phyloP scores from a whole-genome alignment of 2,113 vertebrate genomes.

The Rissa tridactyla region DNA sequence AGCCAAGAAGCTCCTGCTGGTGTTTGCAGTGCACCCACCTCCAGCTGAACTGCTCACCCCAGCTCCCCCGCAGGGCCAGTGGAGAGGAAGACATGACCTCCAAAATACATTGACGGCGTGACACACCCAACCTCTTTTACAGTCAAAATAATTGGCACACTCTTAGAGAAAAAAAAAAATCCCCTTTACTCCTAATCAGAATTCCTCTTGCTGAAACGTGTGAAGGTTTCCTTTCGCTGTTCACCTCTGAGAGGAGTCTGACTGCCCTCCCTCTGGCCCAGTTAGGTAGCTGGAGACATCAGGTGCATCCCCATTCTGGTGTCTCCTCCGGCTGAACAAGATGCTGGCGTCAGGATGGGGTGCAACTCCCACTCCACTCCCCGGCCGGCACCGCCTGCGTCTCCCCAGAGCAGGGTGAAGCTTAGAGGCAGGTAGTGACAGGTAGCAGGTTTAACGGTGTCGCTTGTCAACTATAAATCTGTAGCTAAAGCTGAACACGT shows the following conservation, averaged over 20 bases:
- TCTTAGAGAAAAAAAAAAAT: background rate
- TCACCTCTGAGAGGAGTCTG: background rate
- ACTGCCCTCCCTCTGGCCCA: background rate
- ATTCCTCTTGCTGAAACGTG: background rate
- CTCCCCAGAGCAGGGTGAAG: background rate
- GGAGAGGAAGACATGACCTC: background rate
- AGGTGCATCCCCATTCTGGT: background rate
- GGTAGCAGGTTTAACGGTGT: background rate
- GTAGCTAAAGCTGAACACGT: background rate
- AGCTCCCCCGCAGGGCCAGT: background rate
- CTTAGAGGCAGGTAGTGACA: background rate
- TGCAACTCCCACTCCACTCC: background rate
- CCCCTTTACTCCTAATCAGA: background rate
- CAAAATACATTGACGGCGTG: background rate
- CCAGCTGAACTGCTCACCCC: background rate
- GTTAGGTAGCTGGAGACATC: background rate
- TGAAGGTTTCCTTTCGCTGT: background rate
- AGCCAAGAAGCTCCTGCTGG: background rate
- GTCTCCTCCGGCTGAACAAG: background rate
- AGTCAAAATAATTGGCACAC: background rate
- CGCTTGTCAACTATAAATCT: background rate
- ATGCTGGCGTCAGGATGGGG: accelerated
- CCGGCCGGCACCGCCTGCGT: accelerated
- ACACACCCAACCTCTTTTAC: background rate
- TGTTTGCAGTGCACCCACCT: background rate